Conservation (phyloP, 2,113 vertebrate genomes). For the Rostratula benghalensis region DNA sequence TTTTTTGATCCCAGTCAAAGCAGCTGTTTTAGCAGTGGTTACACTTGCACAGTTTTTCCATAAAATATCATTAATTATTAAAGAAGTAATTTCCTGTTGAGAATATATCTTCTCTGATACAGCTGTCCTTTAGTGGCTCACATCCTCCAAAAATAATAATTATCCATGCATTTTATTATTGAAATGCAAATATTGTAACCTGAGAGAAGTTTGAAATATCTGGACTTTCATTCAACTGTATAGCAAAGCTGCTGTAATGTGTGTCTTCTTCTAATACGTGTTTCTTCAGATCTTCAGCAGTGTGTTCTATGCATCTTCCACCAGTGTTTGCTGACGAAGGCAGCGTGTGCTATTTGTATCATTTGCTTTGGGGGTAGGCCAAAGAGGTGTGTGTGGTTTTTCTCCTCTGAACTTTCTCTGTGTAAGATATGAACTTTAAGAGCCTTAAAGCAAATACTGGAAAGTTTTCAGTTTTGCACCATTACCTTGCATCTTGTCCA, state of each 20-base stretch:
- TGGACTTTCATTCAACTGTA: neutral
- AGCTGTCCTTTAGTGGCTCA: neutral
- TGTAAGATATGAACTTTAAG: neutral
- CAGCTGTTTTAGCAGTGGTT: neutral
- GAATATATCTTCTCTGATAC: neutral
- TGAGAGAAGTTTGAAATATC: neutral
- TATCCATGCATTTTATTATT: neutral
- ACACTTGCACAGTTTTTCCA: neutral
- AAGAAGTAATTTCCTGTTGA: neutral
- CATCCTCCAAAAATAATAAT: too few relatives aligned
- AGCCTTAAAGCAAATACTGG: neutral
- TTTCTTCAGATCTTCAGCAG: neutral
- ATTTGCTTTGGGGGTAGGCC: neutral
- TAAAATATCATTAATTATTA: neutral
- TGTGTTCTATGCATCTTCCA: neutral
- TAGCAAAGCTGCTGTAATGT: neutral
- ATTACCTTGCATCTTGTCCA: neutral
- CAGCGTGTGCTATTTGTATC: neutral
- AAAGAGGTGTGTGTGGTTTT: neutral
- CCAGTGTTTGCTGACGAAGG: neutral
- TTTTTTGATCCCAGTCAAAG: neutral
- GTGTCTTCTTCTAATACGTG: neutral
- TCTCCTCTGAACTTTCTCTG: neutral
- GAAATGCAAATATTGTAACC: neutral
- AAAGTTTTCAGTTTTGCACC: neutral